These are phyloP conservation scores for Cryptotermes secundus DNA, from an alignment of 1,140 invertebrate genomes.

Conservation along the genomic window DNA sequence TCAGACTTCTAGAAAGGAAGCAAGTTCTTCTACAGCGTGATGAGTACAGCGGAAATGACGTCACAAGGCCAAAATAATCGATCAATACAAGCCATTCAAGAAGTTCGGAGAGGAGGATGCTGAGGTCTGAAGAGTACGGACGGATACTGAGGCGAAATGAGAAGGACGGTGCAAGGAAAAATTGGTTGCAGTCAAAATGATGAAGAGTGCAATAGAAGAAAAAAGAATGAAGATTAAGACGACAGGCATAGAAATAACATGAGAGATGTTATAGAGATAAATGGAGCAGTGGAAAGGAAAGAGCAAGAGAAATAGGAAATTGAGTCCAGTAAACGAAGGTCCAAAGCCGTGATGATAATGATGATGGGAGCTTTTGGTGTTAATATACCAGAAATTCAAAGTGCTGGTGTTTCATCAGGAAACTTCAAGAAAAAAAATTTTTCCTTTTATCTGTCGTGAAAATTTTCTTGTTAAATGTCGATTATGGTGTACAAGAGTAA, in stretches of 20 bases:
- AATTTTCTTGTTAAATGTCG: too few species aligned
- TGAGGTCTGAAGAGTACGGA: background rate
- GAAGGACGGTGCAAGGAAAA: background rate
- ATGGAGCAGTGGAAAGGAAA: background rate
- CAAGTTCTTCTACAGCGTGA: background rate
- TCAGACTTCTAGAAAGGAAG: background rate
- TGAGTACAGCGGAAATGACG: background rate
- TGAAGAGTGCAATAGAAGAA: background rate
- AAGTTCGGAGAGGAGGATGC: background rate
- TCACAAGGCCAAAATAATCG: background rate
- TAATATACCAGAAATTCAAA: too few species aligned
- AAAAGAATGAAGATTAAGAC: background rate
- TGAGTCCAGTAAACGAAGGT: background rate
- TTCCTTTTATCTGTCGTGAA: too few species aligned
- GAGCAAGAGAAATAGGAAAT: too few species aligned
- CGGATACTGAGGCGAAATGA: background rate
- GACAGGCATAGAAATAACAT: background rate
- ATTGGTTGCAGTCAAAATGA: slow-evolving; percentile 6
- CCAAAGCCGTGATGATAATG: background rate
- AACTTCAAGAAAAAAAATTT: too few species aligned
- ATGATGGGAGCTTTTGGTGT: too few species aligned
- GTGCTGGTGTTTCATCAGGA: too few species aligned
- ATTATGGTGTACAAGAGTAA: too few species aligned
- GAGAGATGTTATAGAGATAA: background rate
- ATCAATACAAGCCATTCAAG: background rate